A percentile compares a stretch with the other conserved stretches of the same genome.
phyloP scores from a whole-genome alignment of 2,888 invertebrate species.

The Teleiodes luculella region DNA sequence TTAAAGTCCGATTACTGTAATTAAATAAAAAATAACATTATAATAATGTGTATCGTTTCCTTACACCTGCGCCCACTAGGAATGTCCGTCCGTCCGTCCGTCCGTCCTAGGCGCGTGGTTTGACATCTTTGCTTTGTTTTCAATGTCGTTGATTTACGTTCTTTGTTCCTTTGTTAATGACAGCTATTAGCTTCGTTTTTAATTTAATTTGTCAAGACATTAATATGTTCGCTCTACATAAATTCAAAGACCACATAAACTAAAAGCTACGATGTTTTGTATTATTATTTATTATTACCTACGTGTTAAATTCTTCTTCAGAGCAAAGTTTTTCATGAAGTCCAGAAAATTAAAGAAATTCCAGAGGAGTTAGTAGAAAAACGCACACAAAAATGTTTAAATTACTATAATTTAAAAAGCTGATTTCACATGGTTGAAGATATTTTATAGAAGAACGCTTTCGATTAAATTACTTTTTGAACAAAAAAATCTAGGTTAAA shows the following conservation, averaged over 20 bases:
- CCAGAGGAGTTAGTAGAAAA: no score
- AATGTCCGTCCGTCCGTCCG: conserved; percentile 33
- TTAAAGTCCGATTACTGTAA: conserved; percentile 25
- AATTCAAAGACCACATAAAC: neutral
- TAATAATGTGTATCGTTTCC: conserved; percentile 27
- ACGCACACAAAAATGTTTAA: no score
- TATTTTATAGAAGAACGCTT: no score
- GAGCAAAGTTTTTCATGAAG: no score
- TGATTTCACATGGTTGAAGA: no score
- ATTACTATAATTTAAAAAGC: no score
- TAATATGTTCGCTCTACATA: neutral
- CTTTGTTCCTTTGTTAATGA: conserved; percentile 26
- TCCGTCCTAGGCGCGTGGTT: conserved; percentile 15
- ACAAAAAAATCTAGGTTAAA: no score
- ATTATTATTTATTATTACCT: no score
- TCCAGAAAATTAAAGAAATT: no score
- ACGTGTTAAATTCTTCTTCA: no score
- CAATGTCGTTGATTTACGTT: conserved; percentile 33
- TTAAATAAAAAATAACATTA: conserved; percentile 34
- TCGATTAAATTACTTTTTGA: no score
- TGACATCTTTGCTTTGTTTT: conserved; percentile 35
- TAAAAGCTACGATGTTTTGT: neutral
- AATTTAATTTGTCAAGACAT: neutral
- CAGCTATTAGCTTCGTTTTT: conserved; percentile 5
- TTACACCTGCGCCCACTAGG: conserved; percentile 41